A percentile compares a stretch with the other conserved stretches of the same genome.
Evolutionary conservation across 1,140 invertebrate species (phyloP).

Genomic region (Idris sp.): DNA sequence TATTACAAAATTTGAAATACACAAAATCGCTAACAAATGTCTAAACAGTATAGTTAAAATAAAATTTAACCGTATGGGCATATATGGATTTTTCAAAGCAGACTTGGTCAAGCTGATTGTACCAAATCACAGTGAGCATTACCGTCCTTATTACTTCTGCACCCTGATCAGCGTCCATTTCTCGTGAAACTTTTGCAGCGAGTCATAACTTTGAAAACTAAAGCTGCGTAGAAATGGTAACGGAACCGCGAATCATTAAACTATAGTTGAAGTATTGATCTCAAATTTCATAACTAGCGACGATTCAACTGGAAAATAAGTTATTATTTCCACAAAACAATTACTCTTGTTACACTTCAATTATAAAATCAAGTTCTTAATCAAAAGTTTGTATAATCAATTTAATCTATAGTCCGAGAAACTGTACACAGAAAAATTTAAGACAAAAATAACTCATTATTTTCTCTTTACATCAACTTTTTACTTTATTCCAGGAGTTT

Average conservation of each 20-base stretch:
- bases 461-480: no score
- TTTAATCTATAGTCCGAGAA: background rate
- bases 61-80: constrained; percentile 25
- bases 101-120: constrained; percentile 46
- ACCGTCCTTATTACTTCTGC: constrained; percentile 56
- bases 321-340: constrained; percentile 49
- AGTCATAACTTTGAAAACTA: constrained; percentile 58
- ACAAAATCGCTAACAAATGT: no score
- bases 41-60: constrained; percentile 16
- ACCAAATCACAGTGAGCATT: constrained; percentile 38
- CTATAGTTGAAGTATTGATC: constrained; percentile 46
- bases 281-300: constrained; percentile 56
- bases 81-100: constrained; percentile 15
- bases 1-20: no score
- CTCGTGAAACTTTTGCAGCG: constrained; percentile 54
- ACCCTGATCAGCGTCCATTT: constrained; percentile 56
- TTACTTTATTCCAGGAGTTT: no score
- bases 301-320: constrained; percentile 54
- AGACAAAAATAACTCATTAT: no score
- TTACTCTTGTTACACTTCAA: constrained; percentile 36
- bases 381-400: constrained; percentile 14
- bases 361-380: constrained; percentile 27
- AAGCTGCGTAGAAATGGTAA: constrained; percentile 55
- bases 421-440: no score
- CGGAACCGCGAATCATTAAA: constrained; percentile 61